Conservation (phyloP, 1,140 invertebrate genomes). For the Trichonephila clavata region DNA sequence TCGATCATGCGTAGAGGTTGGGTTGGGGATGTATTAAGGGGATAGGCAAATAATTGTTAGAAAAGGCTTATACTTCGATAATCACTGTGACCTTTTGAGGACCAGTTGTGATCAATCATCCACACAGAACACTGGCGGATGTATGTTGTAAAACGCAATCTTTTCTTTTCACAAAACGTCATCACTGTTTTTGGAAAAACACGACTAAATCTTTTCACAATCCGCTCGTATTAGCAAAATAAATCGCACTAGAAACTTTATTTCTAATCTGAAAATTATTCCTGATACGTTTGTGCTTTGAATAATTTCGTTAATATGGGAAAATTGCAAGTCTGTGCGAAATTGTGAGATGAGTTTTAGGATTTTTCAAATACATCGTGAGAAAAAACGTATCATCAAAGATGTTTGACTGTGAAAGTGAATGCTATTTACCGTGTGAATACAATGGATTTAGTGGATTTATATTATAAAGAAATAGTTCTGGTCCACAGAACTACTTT, state of each 20-base stretch:
- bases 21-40: slow-evolving; percentile 6
- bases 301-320: background rate
- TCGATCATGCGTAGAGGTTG: slow-evolving; percentile 45
- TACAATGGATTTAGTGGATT: background rate
- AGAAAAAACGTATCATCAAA: background rate
- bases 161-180: background rate
- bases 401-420: background rate
- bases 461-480: background rate
- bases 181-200: slow-evolving; percentile 17
- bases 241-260: background rate
- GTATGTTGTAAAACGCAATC: background rate
- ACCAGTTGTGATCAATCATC: slow-evolving; percentile 48
- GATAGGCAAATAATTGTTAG: slow-evolving; percentile 32
- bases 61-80: slow-evolving; percentile 29
- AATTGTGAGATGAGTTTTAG: background rate
- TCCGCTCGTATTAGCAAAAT: background rate
- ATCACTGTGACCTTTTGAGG: slow-evolving; percentile 39
- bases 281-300: background rate
- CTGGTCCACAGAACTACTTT: background rate
- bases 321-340: background rate
- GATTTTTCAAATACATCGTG: background rate
- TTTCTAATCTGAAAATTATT: slow-evolving; percentile 13
- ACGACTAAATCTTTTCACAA: background rate
- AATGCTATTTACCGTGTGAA: background rate
- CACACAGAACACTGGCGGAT: background rate